A percentile compares a stretch with the other conserved stretches of the same genome.
phyloP scores from a whole-genome alignment of 2,113 vertebrate genomes.

The Sphyrna mokarran region DNA sequence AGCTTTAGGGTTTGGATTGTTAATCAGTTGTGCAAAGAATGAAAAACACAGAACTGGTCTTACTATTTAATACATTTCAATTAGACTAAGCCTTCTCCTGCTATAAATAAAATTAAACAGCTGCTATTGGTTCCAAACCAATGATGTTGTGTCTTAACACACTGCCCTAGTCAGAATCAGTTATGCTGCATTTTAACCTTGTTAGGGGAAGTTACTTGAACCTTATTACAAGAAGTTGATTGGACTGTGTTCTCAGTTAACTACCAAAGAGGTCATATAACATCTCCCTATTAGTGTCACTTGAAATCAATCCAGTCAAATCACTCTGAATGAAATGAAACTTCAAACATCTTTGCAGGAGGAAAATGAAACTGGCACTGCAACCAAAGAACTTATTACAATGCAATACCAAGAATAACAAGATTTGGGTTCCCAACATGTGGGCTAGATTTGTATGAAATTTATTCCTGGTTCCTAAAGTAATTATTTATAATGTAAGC shows the following conservation, averaged over 20 bases:
- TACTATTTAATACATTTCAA: background rate
- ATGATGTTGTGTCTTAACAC: background rate
- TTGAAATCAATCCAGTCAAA: background rate
- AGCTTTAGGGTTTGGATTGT: background rate
- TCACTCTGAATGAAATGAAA: background rate
- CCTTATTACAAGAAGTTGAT: background rate
- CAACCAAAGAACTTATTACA: background rate
- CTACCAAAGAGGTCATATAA: background rate
- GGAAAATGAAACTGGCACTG: background rate
- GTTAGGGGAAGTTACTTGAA: background rate
- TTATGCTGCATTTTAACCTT: background rate
- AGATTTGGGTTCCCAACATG: background rate
- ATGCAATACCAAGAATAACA: background rate
- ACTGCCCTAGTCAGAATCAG: background rate
- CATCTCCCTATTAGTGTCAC: background rate
- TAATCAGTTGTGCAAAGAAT: background rate
- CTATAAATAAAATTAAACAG: background rate
- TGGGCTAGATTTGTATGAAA: conserved; percentile 1
- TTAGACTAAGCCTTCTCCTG: background rate
- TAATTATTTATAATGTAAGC: background rate
- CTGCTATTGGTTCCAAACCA: background rate
- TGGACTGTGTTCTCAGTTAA: background rate
- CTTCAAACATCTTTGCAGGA: background rate
- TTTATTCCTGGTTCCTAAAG: background rate
- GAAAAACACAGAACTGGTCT: background rate